Base-by-base conservation (phyloP, 2,888 invertebrate species). In the Xestia sexstrigata region DNA sequence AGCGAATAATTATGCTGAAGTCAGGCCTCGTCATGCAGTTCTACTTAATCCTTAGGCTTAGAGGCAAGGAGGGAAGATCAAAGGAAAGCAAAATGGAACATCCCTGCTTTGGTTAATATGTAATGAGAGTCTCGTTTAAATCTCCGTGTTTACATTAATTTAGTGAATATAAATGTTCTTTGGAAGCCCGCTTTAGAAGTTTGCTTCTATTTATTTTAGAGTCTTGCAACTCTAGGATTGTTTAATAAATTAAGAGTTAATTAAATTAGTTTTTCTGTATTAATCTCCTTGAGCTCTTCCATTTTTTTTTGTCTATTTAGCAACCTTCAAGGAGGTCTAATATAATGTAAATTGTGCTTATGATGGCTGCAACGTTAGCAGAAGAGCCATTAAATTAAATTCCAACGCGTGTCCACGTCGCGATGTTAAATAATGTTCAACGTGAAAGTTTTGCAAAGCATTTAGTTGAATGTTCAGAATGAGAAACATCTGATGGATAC, bases 141-240 rank as follows among this genome's bases (percentile, higher is more conserved):
- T 91, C 91, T 89, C 87, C 91, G 90, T 95, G 95, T 95, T 96
- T 95, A 95, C 94, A 95, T 95, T 95, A 94, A 95, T 94, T 95
- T 94, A 90, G 89, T 86, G 91, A 93, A 92, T 88, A 89, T 93
- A 92, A 92, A 93, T 92, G 90, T 85, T 88, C 81, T 79, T 83
- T 69, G 80, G 83, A 85, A 86, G 83, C 81, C 83, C 74, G 78
- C 86, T 88, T 85, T 78, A 76, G 77, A 75, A 74, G 71, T 78
- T 78, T 72, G 49, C 52, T 26, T 77, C 47, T 72, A 78, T 79
- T 77, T 85, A 70, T 65, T 74, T 73, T 70, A 39, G 3, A 70
- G 30, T 55, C 13, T 26, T 60, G 47, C 26, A 49, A 47, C 55
- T 45, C 35, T 39, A 69, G 20, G 58, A 63, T 52, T 70, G 42